Evolutionary conservation across 2,888 invertebrate genomes (phyloP), one percentile per base, ranked within the genome.

Genomic region (Papilio demoleus): DNA sequence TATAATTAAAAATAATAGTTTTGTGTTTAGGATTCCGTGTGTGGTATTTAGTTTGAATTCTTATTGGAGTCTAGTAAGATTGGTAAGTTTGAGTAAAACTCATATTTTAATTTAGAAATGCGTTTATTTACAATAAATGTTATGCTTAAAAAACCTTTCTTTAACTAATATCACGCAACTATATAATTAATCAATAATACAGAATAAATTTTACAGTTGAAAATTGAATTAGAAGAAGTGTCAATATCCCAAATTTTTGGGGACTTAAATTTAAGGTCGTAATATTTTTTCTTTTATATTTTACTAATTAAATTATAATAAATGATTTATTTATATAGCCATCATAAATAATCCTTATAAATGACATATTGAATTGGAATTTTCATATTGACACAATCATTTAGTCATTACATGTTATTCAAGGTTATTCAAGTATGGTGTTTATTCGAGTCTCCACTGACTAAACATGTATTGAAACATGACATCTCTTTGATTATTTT

Each of bases 1-100:
- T 22, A 22, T 22, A 1, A 12, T 22, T 12, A 22, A 12, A 22
- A 22, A 19, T 22, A 12, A 67, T 73, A 70, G 19, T 74, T 67
- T 59, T 74, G 72, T 68, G 67, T 70, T 66, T 59, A 67, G 70
- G 67, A 72, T 67, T 70, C 36, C 56, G 22, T 63, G 61, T 67
- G 59, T 70, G 53, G 70, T 70, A 68, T 60, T 65, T 62, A 70
- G 70, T 73, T 70, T 67, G 60, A 75, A 70, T 70, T 77, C 76
- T 72, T 74, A 77, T 78, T 79, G 82, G 81, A 85, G 79, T 82
- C 82, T 74, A 72, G 70, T 77, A 78, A 72, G 77, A 80, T 81
- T 82, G 83, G 88, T 86, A 64, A 82, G 86, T 77, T 75, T 36
- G 59, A 5, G 14, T 53, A 11, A 19, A 9, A 45, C 11, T 4